A percentile compares a stretch with the other conserved stretches of the same genome.
Conservation (phyloP, 2,113 vertebrate genomes). For the Tupaia chinensis region DNA sequence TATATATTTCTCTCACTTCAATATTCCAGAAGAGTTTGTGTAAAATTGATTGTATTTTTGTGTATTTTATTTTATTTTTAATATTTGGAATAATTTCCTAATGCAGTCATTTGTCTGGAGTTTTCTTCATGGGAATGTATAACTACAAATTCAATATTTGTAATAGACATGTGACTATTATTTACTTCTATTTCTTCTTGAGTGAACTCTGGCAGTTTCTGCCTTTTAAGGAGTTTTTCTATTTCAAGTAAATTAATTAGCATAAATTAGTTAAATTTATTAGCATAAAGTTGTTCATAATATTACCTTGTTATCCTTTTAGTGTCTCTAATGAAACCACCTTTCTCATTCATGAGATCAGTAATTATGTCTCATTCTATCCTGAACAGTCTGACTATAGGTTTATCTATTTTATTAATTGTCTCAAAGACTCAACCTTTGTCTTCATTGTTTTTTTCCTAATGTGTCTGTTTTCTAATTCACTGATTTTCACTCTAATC, state of each 20-base stretch:
- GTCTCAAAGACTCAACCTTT: background rate
- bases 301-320: background rate
- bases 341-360: background rate
- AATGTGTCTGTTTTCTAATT: background rate
- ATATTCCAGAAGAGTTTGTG: background rate
- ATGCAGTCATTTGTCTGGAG: background rate
- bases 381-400: background rate
- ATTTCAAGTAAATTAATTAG: background rate
- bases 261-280: background rate
- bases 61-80: background rate
- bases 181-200: background rate
- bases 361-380: background rate
- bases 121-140: background rate
- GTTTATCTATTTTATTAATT: background rate
- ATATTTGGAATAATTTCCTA: background rate
- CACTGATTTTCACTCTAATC: background rate
- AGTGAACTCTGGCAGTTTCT: background rate
- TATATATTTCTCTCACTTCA: background rate
- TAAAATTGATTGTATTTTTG: background rate
- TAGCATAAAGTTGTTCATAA: background rate
- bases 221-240: background rate
- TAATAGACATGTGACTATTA: background rate
- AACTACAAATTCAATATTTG: background rate
- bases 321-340: background rate
- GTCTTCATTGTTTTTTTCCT: background rate